These are phyloP conservation scores for Elephas maximus DNA, from an alignment of 2,113 vertebrate genomes.

Conservation along the genomic window DNA sequence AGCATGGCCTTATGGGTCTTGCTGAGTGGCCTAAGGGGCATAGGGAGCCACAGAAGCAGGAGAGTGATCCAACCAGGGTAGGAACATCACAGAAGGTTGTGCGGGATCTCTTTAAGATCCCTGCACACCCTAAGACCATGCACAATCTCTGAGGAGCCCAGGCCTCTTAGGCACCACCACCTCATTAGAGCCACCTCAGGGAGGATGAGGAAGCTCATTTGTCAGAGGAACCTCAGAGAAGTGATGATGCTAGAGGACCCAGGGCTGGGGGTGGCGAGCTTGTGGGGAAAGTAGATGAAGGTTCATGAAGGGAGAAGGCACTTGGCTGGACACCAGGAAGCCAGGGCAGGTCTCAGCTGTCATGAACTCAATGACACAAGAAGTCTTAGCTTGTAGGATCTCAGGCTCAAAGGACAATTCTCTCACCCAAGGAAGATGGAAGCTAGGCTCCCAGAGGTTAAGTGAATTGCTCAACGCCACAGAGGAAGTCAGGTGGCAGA, in stretches of 20 bases:
- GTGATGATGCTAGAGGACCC: neutral
- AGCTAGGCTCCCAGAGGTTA: neutral
- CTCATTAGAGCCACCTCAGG: neutral
- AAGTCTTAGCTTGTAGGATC: neutral
- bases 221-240: slow-evolving; percentile 41
- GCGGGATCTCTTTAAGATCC: neutral
- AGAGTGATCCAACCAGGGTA: neutral
- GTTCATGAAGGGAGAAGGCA: neutral
- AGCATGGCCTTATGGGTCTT: neutral
- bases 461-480: neutral
- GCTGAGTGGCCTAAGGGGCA: neutral
- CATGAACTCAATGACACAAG: neutral
- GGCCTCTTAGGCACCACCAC: neutral
- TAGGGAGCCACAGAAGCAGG: neutral
- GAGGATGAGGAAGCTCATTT: neutral
- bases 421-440: neutral
- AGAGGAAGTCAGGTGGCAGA: neutral
- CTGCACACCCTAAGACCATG: neutral
- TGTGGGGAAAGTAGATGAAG: neutral
- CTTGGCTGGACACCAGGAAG: neutral
- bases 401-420: neutral
- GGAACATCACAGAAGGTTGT: neutral
- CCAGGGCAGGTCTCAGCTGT: neutral
- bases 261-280: neutral
- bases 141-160: neutral